Evolutionary conservation across 2,113 vertebrate genomes (phyloP).

Genomic region (Etia nguti): DNA sequence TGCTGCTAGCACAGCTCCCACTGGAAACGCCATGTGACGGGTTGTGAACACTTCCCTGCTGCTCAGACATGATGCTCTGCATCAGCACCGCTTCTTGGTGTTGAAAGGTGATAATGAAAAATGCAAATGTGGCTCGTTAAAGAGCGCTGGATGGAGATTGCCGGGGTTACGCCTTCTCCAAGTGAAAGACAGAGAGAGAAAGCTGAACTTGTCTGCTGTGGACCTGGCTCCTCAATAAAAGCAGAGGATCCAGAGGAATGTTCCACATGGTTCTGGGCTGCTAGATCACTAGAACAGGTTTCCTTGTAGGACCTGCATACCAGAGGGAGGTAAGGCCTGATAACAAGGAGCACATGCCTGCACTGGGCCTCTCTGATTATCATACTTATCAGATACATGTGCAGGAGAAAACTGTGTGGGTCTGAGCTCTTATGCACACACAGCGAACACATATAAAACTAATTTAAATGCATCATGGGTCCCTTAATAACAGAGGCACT

Average conservation of each 20-base stretch:
- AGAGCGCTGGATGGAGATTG: background rate
- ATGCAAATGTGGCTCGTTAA: slow-evolving; percentile 40
- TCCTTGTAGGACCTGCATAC: slow-evolving; percentile 36
- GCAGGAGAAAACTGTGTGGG: background rate
- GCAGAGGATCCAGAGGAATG: slow-evolving; percentile 62
- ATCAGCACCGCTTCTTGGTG: background rate
- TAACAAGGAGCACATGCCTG: slow-evolving; percentile 64
- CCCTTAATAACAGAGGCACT: background rate
- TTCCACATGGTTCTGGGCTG: slow-evolving; percentile 30
- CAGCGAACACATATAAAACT: background rate
- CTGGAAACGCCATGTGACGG: background rate
- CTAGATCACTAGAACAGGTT: slow-evolving; percentile 35
- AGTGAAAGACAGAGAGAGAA: background rate
- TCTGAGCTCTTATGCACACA: background rate
- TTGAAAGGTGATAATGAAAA: slow-evolving; percentile 56
- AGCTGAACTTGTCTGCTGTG: background rate
- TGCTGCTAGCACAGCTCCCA: background rate
- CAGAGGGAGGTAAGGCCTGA: slow-evolving; percentile 26
- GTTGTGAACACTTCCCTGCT: background rate
- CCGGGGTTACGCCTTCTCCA: background rate
- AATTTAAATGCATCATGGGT: background rate
- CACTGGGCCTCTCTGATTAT: background rate
- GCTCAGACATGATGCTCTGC: background rate
- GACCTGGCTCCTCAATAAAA: slow-evolving; percentile 30
- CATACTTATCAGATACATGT: background rate